Conservation (phyloP, 2,113 vertebrate species). For the Sus scrofa region DNA sequence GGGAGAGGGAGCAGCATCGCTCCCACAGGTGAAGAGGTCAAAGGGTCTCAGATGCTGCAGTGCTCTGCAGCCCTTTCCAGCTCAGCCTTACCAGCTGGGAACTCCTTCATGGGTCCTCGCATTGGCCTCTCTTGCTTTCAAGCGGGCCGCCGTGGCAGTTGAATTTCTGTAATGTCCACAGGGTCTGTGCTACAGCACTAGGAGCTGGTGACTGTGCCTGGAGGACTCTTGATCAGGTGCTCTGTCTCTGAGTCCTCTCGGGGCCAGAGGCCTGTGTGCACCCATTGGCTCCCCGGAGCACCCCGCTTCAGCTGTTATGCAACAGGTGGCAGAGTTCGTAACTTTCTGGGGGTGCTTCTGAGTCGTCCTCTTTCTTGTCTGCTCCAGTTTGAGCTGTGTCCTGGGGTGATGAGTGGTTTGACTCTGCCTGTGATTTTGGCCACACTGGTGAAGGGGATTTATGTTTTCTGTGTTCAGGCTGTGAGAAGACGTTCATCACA, state of each 20-base stretch:
- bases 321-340: neutral
- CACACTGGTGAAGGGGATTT: neutral
- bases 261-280: neutral
- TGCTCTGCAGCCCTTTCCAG: neutral
- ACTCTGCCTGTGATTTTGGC: neutral
- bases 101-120: too few species aligned
- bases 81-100: neutral
- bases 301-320: neutral
- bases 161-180: neutral
- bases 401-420: accelerated
- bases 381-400: neutral
- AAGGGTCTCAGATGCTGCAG: neutral
- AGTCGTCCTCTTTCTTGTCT: neutral
- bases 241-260: neutral
- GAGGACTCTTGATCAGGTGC: neutral
- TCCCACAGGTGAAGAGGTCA: accelerated
- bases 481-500: conserved; percentile 98
- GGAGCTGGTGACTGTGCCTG: neutral
- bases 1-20: neutral
- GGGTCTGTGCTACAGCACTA: neutral
- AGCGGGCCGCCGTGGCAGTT: neutral
- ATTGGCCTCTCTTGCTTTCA: neutral
- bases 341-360: neutral
- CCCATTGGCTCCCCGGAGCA: neutral
- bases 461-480: conserved; percentile 88